Base-by-base conservation (phyloP, 1,140 invertebrate genomes). In the Metopolophium dirhodum region DNA sequence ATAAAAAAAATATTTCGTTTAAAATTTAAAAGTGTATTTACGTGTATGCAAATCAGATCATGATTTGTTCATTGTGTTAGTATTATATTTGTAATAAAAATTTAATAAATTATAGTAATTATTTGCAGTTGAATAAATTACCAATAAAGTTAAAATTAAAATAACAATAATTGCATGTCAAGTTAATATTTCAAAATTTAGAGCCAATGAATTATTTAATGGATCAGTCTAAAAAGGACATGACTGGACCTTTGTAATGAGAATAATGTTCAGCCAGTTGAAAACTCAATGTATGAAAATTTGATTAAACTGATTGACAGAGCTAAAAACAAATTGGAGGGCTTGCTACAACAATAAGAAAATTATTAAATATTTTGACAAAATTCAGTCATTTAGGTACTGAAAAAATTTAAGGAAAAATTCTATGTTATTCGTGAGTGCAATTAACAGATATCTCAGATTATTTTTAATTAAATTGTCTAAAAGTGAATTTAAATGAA, bases 31-130 rank as follows among this genome's bases (percentile, higher is more conserved):
- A 14, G 4, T n/a, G 4, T 68, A 68, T n/a, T 68, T 68, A 68
- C 0, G 30, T 30, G 30, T n/a, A 0, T 30, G 6, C 4, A 18
- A 77, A 77, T n/a, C n/a, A n/a, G n/a, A 77, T n/a, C n/a, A 77
- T n/a, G 0, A 4, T 68, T 61, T 68, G 7, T 68, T 68, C 9
- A 68, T 30, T 77, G 30, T 77, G 30, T 77, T n/a, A 7, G 61
- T 77, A n/a, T 77, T 77, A n/a, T n/a, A n/a, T n/a, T 77, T 77
- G n/a, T n/a, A n/a, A 68, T 68, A 68, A 68, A n/a, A n/a, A 77
- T n/a, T 30, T 18, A 11, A 51, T 51, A 51, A 51, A 51, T 51
- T 54, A 77, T 20, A n/a, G n/a, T 20, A 77, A 35, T 77, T n/a
- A 35, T 77, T n/a, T n/a, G 1, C 14, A 77, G 14, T 18, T 77